Conservation (phyloP, 1,140 invertebrate genomes). For the Aphidius ervi region DNA sequence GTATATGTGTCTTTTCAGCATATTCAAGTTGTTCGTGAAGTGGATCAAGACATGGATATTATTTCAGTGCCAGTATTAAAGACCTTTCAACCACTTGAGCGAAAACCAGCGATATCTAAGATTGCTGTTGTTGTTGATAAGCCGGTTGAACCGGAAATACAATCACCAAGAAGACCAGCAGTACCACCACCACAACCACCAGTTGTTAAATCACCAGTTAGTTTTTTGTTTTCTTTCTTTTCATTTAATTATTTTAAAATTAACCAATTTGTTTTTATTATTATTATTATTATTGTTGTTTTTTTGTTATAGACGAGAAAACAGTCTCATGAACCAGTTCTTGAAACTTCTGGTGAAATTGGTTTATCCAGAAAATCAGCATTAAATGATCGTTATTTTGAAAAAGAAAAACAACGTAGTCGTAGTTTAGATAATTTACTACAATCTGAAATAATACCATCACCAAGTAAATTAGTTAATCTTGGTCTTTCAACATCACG, state of each 20-base stretch:
- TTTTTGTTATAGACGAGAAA: slow-evolving; percentile 54
- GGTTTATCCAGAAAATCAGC: slow-evolving; percentile 78
- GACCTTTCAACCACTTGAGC: slow-evolving; percentile 51
- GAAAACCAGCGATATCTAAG: slow-evolving; percentile 43
- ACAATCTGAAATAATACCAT: slow-evolving; percentile 51
- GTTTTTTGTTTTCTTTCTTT: slow-evolving; percentile 20
- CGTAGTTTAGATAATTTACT: slow-evolving; percentile 79
- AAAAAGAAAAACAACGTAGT: slow-evolving; percentile 74
- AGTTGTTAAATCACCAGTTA: slow-evolving; percentile 43
- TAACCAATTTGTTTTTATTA: not conserved
- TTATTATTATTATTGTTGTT: not conserved
- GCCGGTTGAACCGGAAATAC: slow-evolving; percentile 48
- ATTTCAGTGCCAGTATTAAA: slow-evolving; percentile 41
- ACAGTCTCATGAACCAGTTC: slow-evolving; percentile 65
- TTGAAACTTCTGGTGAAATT: slow-evolving; percentile 50
- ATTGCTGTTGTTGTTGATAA: slow-evolving; percentile 37
- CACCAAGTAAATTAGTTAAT: slow-evolving; percentile 59
- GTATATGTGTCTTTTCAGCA: slow-evolving; percentile 38
- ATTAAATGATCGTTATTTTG: slow-evolving; percentile 84
- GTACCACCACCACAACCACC: slow-evolving; percentile 58
- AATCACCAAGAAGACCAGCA: slow-evolving; percentile 50
- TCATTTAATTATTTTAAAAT: not conserved
- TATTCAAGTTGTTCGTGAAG: slow-evolving; percentile 47
- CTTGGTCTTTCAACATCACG: slow-evolving; percentile 76
- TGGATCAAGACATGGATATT: slow-evolving; percentile 44